Conservation (phyloP, 2,888 invertebrate genomes). For the Dione vanillae region DNA sequence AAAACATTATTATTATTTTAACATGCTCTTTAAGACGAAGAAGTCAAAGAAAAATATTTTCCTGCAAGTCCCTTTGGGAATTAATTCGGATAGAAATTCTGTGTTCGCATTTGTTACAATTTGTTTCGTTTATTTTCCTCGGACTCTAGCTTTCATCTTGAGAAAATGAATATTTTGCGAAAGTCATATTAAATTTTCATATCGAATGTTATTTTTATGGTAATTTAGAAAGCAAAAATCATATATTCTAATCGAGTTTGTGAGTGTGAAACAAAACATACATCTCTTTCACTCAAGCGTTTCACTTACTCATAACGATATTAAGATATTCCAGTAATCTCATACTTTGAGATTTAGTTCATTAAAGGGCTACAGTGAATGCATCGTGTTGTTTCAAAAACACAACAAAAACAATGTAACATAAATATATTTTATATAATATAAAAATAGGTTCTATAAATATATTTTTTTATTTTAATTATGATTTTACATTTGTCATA, state of each 20-base stretch:
- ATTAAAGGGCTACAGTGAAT: no score
- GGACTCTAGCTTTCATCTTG: conserved; percentile 28
- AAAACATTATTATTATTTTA: conserved; percentile 10
- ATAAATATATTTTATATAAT: no score
- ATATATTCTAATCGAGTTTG: conserved; percentile 1
- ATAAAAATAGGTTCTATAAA: no score
- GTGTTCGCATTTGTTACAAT: conserved; percentile 34
- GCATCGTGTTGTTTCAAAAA: no score
- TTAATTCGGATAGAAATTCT: conserved; percentile 33
- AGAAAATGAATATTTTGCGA: conserved; percentile 22
- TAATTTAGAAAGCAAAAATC: conserved; percentile 13
- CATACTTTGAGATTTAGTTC: no score
- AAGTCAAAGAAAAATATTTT: conserved; percentile 31
- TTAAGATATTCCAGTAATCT: no score
- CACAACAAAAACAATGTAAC: no score
- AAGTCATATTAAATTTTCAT: conserved; percentile 26
- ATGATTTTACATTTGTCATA: no score
- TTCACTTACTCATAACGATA: no score
- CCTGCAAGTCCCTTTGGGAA: conserved; percentile 29
- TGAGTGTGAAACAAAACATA: not conserved
- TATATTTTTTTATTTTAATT: no score
- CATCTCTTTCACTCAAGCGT: not conserved
- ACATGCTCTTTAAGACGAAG: conserved; percentile 16
- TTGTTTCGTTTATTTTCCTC: conserved; percentile 34
- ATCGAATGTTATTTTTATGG: conserved; percentile 14